These are phyloP conservation scores for Troides helena DNA, from an alignment of 2,888 invertebrate species.

Conservation along the genomic window DNA sequence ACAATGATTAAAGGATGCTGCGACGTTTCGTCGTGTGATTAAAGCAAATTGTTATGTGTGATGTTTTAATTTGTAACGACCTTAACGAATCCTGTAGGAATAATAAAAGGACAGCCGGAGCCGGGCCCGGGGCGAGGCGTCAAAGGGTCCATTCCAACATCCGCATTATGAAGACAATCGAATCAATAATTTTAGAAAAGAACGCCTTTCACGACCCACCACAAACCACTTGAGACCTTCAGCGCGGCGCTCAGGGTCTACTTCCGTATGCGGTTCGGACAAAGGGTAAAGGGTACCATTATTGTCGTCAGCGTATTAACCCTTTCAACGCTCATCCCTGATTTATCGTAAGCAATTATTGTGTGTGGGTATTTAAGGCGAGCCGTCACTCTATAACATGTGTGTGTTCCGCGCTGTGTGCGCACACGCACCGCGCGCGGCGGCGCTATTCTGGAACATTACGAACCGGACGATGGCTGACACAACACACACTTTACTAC, in stretches of 20 bases:
- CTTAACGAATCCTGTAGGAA: slow-evolving; percentile 8
- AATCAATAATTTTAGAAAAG: slow-evolving; percentile 30
- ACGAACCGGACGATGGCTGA: too few relatives aligned
- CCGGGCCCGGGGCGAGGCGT: background rate
- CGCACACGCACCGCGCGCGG: slow-evolving; percentile 28
- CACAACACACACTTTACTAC: too few relatives aligned
- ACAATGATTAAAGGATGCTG: background rate
- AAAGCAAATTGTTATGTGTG: background rate
- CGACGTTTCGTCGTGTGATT: background rate
- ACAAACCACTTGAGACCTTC: background rate
- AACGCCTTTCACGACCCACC: background rate
- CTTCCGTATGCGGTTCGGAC: slow-evolving; percentile 26
- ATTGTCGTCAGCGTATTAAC: slow-evolving; percentile 60
- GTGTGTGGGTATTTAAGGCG: slow-evolving; percentile 32
- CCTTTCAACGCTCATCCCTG: slow-evolving; percentile 68
- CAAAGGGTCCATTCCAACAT: slow-evolving; percentile 36
- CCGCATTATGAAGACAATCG: slow-evolving; percentile 54
- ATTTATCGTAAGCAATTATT: slow-evolving; percentile 67
- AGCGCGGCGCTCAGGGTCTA: slow-evolving; percentile 25
- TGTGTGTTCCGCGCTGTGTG: slow-evolving; percentile 30
- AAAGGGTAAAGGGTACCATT: slow-evolving; percentile 54
- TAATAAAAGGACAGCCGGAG: slow-evolving; percentile 1
- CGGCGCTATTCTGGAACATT: slow-evolving; percentile 18
- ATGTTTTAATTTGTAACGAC: background rate
- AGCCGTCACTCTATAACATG: slow-evolving; percentile 34